Percentiles rank a stretch among this genome's conserved stretches.
Evolutionary conservation across 2,888 invertebrate species (phyloP).

Genomic region (Phlogophora meticulosa): DNA sequence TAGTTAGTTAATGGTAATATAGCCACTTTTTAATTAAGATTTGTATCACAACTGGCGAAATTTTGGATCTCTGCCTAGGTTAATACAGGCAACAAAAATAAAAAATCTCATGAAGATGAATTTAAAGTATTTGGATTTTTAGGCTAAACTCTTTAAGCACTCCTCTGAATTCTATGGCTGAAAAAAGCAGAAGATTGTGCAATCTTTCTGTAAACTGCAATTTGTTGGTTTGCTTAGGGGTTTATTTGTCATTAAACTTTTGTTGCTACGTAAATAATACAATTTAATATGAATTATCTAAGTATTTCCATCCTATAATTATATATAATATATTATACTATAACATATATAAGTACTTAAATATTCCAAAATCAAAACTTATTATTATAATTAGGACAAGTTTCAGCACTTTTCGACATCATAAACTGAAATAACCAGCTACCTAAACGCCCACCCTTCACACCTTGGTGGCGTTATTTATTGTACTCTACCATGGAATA

Average conservation of each 20-base stretch:
- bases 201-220: constrained; percentile 9
- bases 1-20: background rate
- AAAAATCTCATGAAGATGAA: background rate
- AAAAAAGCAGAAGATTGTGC: constrained; percentile 11
- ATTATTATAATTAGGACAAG: constrained; percentile 17
- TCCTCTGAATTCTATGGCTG: constrained; percentile 23
- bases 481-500: constrained; percentile 9
- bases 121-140: constrained; percentile 31
- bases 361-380: background rate
- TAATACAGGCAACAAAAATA: background rate
- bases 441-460: background rate
- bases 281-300: constrained; percentile 38
- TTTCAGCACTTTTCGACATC: background rate
- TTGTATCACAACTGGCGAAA: background rate
- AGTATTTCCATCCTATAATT: constrained; percentile 24
- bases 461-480: constrained; percentile 19
- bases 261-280: constrained; percentile 25
- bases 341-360: constrained; percentile 5
- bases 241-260: constrained; percentile 21
- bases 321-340: constrained; percentile 16
- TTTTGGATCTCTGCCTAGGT: background rate
- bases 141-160: constrained; percentile 8
- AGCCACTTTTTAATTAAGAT: background rate
- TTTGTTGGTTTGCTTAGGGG: constrained; percentile 27
- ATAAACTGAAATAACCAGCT: background rate